These are phyloP conservation scores for Trissolcus japonicus DNA, from an alignment of 2,888 invertebrate species.

Conservation along the genomic window DNA sequence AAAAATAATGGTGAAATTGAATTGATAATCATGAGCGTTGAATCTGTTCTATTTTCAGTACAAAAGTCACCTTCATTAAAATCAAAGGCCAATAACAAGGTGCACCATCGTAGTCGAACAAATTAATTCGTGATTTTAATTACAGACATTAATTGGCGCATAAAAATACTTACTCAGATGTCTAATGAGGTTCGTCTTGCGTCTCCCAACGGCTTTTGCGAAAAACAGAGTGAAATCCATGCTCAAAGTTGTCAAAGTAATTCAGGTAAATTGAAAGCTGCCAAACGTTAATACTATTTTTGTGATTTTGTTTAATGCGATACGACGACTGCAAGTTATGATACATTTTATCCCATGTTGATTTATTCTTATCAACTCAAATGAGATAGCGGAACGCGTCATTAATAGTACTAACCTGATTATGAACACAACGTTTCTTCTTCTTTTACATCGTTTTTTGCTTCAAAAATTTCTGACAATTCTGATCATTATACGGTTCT, in stretches of 20 bases:
- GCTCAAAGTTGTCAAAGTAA: conserved; percentile 1
- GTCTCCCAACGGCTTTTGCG: conserved; percentile 70
- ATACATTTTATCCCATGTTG: conserved; percentile 15
- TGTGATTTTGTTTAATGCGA: neutral
- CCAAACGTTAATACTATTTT: neutral
- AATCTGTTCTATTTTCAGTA: too few relatives aligned
- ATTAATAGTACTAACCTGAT: conserved; percentile 26
- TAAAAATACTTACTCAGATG: conserved; percentile 54
- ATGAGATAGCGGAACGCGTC: conserved; percentile 27
- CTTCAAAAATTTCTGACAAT: neutral
- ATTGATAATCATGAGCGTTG: too few relatives aligned
- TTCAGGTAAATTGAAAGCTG: neutral
- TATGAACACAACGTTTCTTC: conserved; percentile 7
- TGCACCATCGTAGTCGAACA: too few relatives aligned
- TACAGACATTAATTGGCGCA: conserved; percentile 2
- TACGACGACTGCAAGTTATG: conserved; percentile 6
- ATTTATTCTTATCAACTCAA: conserved; percentile 35
- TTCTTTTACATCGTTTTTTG: neutral
- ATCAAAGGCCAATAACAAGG: too few relatives aligned
- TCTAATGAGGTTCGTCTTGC: conserved; percentile 57
- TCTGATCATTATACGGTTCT: too few relatives aligned
- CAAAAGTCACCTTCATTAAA: too few relatives aligned
- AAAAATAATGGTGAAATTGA: too few relatives aligned
- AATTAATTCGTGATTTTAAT: conserved; percentile 12
- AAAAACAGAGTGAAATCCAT: conserved; percentile 77